These are phyloP conservation scores for Archilochus colubris DNA, from an alignment of 2,113 vertebrate genomes.

Conservation along the genomic window DNA sequence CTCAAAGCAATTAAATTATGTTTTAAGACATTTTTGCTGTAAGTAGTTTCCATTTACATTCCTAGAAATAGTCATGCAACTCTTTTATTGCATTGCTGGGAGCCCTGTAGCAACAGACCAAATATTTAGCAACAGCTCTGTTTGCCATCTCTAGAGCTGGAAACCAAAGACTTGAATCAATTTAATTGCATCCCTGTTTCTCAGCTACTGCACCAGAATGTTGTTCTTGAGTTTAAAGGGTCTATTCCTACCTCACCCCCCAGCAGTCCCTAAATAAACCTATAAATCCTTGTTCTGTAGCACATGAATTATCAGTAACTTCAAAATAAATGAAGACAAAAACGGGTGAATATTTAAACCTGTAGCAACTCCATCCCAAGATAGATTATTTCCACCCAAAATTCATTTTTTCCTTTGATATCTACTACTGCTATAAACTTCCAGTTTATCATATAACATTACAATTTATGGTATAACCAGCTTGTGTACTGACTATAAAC, in stretches of 20 bases:
- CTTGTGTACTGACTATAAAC: conserved; percentile 84
- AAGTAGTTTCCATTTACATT: conserved; percentile 75
- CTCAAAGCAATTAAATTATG: conserved; percentile 78
- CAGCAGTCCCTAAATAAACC: conserved; percentile 73
- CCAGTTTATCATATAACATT: conserved; percentile 85
- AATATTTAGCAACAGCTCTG: conserved; percentile 58
- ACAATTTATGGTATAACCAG: conserved; percentile 85
- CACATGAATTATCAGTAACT: conserved; percentile 76
- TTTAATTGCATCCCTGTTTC: conserved; percentile 62
- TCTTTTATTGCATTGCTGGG: conserved; percentile 67
- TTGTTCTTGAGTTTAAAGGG: conserved; percentile 41
- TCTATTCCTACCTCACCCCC: conserved; percentile 25
- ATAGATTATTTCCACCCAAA: conserved; percentile 74
- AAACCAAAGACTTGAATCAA: conserved; percentile 71
- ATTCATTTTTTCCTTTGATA: conserved; percentile 80
- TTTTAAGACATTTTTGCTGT: conserved; percentile 76
- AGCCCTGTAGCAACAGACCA: conserved; percentile 58
- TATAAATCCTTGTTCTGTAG: conserved; percentile 72
- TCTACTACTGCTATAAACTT: conserved; percentile 82
- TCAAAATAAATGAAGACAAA: conserved; percentile 80
- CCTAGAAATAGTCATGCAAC: conserved; percentile 70
- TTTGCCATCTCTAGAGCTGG: conserved; percentile 71
- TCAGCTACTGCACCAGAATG: not conserved
- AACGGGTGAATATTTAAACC: conserved; percentile 82
- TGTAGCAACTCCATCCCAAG: conserved; percentile 68